Base-by-base conservation (phyloP, 2,888 invertebrate species). In the Tryphoninae sp. region DNA sequence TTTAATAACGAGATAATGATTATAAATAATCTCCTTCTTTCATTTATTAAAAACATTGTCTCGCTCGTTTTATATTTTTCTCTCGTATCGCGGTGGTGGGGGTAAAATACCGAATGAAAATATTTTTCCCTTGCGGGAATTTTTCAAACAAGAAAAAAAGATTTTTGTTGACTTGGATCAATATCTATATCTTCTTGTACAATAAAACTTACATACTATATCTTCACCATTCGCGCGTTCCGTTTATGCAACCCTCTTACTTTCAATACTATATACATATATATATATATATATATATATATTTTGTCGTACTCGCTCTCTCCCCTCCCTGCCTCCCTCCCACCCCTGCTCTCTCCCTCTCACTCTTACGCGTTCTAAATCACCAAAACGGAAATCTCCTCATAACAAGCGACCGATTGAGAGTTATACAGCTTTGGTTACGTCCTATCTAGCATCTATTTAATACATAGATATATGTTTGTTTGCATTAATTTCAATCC, bases 281-380 rank as follows among this genome's bases (percentile, higher is more conserved):
- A 23, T 64, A 19, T 53, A 65, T 64, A 19, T 53, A 65, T 64
- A 42, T 19, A 2, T 23, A 23, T 23, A 23, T 23, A 85, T 84
- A 86, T 86, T 86, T 84, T 83, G 79, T 79, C 82, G 74, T 79
- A 71, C 76, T 76, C 68, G 78, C 77, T 81, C 22, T 49, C 59
- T 68, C 62, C 42, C 76, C 77, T 26, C 73, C 19, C 51, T 40
- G 33, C 33, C 58, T 67, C 22, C 16, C 61, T 45, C 51, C 42
- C 77, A 62, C 77, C 22, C 73, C 19, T 23, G n/a, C 75, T 83
- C 68, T 67, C 62, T 51, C 71, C 71, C 75, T 33, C 75, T 61
- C 53, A 40, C 55, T n/a, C 19, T 40, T n/a, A 6, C 16, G 55
- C 45, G 67, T 68, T 78, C 55, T 33, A 72, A 72, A 79, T 79